Evolutionary conservation across 2,888 invertebrate genomes (phyloP).

Genomic region (Dasysyrphus tricinctus): DNA sequence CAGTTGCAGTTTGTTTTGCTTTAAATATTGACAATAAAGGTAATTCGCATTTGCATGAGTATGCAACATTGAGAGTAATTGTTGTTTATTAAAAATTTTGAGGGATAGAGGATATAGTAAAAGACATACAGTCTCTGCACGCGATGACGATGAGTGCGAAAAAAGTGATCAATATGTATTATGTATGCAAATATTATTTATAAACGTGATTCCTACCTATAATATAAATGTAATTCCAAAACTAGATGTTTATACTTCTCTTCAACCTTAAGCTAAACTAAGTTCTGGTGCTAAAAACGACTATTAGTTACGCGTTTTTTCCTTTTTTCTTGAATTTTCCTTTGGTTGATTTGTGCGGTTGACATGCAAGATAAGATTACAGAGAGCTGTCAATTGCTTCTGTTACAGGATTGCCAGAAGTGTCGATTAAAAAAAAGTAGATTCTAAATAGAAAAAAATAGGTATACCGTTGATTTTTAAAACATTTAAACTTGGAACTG

Average conservation of each 20-base stretch:
- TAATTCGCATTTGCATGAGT: slow-evolving; percentile 25
- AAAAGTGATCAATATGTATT: not conserved
- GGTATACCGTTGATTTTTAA: too few species aligned
- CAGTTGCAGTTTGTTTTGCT: slow-evolving; percentile 24
- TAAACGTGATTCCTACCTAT: not conserved
- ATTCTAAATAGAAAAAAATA: not conserved
- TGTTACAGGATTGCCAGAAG: slow-evolving; percentile 26
- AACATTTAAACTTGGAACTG: too few species aligned
- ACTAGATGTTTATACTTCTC: slow-evolving; percentile 50
- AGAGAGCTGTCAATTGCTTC: slow-evolving; percentile 39
- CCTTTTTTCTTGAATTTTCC: slow-evolving; percentile 26
- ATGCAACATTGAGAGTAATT: slow-evolving; percentile 54
- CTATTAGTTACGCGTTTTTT: slow-evolving; percentile 31
- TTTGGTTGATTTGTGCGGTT: slow-evolving; percentile 38
- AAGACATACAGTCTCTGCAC: slow-evolving; percentile 51
- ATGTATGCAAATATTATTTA: not conserved
- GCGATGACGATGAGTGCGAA: slow-evolving; percentile 48
- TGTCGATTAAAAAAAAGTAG: not conserved
- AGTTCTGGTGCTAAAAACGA: slow-evolving; percentile 43
- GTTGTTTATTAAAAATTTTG: slow-evolving; percentile 37
- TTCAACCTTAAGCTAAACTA: not conserved
- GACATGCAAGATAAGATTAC: slow-evolving; percentile 48
- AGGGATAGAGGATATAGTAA: slow-evolving; percentile 40
- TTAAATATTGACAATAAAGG: not conserved
- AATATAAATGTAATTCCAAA: not conserved